Evolutionary conservation across 1,140 invertebrate genomes (phyloP).

Genomic region (Ceratoteleas bidentatus): DNA sequence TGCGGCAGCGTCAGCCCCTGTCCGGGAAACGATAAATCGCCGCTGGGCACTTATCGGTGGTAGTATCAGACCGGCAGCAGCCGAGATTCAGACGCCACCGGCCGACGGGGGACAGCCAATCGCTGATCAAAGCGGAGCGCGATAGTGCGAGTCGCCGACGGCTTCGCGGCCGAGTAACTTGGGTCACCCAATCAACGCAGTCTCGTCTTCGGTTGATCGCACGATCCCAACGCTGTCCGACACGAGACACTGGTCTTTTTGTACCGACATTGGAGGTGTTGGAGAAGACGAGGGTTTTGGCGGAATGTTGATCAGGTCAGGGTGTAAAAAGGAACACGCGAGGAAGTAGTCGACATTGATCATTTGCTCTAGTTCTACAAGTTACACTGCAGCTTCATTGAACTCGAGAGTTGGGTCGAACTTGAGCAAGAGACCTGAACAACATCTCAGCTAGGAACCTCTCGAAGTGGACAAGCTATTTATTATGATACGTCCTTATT

Average conservation of each 20-base stretch:
- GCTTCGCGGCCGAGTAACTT: constrained; percentile 20
- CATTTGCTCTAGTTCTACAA: too few species aligned
- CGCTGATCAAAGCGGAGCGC: constrained; percentile 49
- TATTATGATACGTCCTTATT: too few species aligned
- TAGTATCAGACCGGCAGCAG: constrained; percentile 59
- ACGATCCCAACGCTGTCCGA: neutral
- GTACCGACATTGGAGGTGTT: constrained; percentile 9
- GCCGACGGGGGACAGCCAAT: constrained; percentile 25
- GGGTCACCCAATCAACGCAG: constrained; percentile 4
- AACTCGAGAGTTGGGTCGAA: too few species aligned
- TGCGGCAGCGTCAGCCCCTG: constrained; percentile 89
- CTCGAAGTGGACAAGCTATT: too few species aligned
- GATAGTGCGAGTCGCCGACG: constrained; percentile 26
- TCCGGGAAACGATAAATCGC: constrained; percentile 68
- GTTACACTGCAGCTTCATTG: too few species aligned
- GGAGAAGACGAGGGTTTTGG: too few species aligned
- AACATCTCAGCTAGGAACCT: too few species aligned
- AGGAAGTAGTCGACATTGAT: too few species aligned
- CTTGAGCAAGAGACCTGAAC: too few species aligned
- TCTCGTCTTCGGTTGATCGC: neutral
- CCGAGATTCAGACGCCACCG: constrained; percentile 21
- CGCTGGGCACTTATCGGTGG: constrained; percentile 71
- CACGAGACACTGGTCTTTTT: constrained; percentile 6
- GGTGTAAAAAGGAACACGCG: too few species aligned
- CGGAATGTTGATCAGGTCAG: too few species aligned